Evolutionary conservation across 64 coral and sea anemone species (phyloP).

Genomic region (Anthopleura sola): DNA sequence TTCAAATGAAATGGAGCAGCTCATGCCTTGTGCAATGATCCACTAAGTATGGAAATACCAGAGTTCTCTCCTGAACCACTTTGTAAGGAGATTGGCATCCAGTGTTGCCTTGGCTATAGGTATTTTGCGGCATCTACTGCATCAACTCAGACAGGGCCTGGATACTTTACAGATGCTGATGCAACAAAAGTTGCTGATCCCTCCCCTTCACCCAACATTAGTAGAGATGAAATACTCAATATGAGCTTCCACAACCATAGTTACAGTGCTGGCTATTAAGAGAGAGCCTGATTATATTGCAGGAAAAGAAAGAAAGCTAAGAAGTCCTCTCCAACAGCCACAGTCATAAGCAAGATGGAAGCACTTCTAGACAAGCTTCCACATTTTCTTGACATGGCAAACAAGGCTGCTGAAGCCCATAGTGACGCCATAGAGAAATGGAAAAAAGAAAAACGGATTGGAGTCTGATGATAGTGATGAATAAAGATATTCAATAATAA

Average conservation of each 20-base stretch:
- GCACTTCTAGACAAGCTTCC: no score
- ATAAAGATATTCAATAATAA: no score
- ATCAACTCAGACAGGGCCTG: slow-evolving; percentile 27
- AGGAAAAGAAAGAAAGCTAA: no score
- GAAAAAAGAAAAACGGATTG: no score
- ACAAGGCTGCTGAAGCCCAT: no score
- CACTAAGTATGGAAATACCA: not conserved
- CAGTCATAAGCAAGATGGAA: no score
- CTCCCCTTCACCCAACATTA: slow-evolving; percentile 22
- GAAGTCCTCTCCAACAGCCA: no score
- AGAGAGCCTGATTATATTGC: no score
- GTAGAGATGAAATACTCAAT: slow-evolving; percentile 28
- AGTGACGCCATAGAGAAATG: no score
- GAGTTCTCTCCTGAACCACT: slow-evolving; percentile 24
- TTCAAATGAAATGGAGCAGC: not conserved
- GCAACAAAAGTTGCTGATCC: slow-evolving; percentile 9
- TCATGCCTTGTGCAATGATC: not conserved
- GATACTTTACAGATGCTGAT: slow-evolving; percentile 23
- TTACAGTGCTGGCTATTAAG: slow-evolving; percentile 18
- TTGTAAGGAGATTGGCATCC: slow-evolving; percentile 20
- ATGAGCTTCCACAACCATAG: slow-evolving; percentile 12
- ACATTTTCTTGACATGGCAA: no score
- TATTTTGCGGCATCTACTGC: slow-evolving; percentile 38
- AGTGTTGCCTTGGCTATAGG: slow-evolving; percentile 45
- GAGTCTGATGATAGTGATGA: no score